phyloP scores from a whole-genome alignment of 2,113 vertebrate genomes.

The Zosterops lateralis region DNA sequence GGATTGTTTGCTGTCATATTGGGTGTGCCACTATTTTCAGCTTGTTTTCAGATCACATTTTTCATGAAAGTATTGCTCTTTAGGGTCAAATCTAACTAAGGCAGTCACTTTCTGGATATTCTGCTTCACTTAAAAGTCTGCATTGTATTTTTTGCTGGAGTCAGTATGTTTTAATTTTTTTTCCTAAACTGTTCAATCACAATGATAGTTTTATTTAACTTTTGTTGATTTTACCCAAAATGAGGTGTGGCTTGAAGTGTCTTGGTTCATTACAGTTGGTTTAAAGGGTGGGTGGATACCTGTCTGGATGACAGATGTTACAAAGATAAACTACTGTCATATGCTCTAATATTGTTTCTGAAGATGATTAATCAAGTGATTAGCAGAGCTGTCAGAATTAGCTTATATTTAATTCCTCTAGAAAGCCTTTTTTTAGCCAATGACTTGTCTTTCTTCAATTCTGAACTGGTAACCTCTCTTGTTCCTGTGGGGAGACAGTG shows the following conservation, averaged over 20 bases:
- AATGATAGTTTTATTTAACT: neutral
- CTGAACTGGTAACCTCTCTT: neutral
- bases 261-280: neutral
- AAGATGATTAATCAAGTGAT: slow-evolving; percentile 25
- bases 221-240: neutral
- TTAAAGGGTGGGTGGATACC: neutral
- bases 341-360: neutral
- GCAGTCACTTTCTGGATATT: neutral
- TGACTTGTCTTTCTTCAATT: neutral
- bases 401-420: slow-evolving; percentile 1
- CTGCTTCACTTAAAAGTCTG: neutral
- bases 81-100: neutral
- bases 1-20: neutral
- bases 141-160: neutral
- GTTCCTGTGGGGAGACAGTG: neutral
- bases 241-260: neutral
- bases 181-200: neutral
- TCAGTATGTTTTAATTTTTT: neutral
- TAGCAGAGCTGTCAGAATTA: slow-evolving; percentile 7
- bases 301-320: slow-evolving; percentile 3
- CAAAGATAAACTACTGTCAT: slow-evolving; percentile 11
- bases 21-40: neutral
- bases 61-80: neutral
- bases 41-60: neutral
- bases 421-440: neutral